These are phyloP conservation scores for Coregonus ussuriensis DNA, from an alignment of 2,797 vertebrate genomes.

Conservation along the genomic window DNA sequence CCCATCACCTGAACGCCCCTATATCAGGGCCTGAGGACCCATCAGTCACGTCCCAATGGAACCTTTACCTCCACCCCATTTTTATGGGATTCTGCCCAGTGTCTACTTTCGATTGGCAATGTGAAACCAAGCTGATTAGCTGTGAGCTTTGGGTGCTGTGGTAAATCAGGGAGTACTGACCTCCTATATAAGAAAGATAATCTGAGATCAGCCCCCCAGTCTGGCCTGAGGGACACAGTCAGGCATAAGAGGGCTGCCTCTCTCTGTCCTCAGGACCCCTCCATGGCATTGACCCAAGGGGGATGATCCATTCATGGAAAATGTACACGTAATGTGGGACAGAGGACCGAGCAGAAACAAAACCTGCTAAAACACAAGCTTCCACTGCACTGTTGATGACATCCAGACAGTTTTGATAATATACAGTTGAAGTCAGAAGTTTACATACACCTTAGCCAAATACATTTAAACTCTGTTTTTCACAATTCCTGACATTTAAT, in stretches of 20 bases:
- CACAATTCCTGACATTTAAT: no score
- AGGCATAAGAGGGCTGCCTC: slow-evolving; percentile 31
- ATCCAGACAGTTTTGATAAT: background rate
- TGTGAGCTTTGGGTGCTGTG: background rate
- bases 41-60: slow-evolving; percentile 1
- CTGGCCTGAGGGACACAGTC: slow-evolving; percentile 8
- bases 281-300: slow-evolving; percentile 16
- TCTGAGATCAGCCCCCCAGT: background rate
- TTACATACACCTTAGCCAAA: no score
- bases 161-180: background rate
- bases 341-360: background rate
- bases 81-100: background rate
- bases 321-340: background rate
- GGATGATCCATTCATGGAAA: slow-evolving; percentile 9
- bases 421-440: background rate
- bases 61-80: slow-evolving; percentile 1
- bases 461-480: no score
- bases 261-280: slow-evolving; percentile 36
- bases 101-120: slow-evolving; percentile 6
- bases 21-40: background rate
- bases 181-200: background rate
- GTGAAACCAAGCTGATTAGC: slow-evolving; percentile 9
- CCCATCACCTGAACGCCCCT: background rate
- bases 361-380: background rate
- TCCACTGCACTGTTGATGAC: background rate